A percentile compares a stretch with the other conserved stretches of the same genome.
Conservation (phyloP, 2,113 vertebrate species). For the Burhinus oedicnemus region DNA sequence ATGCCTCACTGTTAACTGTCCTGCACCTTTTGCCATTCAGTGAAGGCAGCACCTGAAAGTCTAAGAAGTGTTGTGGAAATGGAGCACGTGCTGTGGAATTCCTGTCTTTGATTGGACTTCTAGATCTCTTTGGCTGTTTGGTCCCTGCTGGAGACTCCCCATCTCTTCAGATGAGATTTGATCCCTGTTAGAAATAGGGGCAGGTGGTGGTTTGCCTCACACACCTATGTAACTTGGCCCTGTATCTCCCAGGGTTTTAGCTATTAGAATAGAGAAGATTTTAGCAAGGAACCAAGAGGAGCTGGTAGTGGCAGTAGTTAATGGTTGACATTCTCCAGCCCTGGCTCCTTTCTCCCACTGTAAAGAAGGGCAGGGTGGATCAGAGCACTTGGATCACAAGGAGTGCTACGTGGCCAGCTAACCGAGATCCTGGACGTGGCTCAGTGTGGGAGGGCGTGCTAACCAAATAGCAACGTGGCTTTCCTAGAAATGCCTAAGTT, state of each 20-base stretch:
- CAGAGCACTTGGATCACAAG: background rate
- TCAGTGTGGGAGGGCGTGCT: background rate
- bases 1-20: background rate
- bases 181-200: background rate
- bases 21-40: background rate
- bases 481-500: background rate
- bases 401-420: background rate
- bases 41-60: background rate
- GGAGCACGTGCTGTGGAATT: background rate
- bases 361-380: background rate
- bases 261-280: background rate
- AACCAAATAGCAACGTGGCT: background rate
- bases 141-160: background rate
- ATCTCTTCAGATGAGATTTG: background rate
- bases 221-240: background rate
- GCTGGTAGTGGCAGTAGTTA: background rate
- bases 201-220: background rate
- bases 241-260: background rate
- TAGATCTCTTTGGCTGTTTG: background rate
- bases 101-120: background rate
- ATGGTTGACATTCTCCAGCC: background rate
- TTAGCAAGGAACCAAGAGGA: background rate
- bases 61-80: background rate
- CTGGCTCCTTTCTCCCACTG: background rate
- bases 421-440: background rate